Percentiles rank a stretch among this genome's conserved stretches.
Conservation (phyloP, 1,140 invertebrate genomes). For the Lanistes nyassanus region DNA sequence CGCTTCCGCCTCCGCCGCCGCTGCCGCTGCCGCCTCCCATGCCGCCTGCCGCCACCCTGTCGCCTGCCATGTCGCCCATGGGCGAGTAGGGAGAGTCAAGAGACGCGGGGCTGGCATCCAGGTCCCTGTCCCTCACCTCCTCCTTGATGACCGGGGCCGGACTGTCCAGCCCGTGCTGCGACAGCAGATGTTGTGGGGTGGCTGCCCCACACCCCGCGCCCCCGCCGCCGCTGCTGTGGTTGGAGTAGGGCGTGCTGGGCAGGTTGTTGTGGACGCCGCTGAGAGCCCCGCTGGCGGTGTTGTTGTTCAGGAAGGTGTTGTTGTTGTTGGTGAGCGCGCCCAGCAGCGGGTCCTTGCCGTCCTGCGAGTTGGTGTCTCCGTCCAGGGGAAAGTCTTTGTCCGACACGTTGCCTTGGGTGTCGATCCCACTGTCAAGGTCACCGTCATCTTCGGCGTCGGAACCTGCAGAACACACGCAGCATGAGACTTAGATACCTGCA, state of each 20-base stretch:
- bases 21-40: conserved; percentile 18
- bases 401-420: conserved; percentile 49
- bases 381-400: conserved; percentile 56
- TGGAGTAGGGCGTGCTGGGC: not conserved
- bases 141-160: conserved; percentile 44
- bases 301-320: conserved; percentile 40
- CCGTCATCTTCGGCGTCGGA: conserved; percentile 63
- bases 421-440: conserved; percentile 54
- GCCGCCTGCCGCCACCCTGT: conserved; percentile 21
- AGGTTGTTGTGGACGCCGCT: conserved; percentile 33
- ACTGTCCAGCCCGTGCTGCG: conserved; percentile 35
- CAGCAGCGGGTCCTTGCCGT: conserved; percentile 51
- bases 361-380: conserved; percentile 47
- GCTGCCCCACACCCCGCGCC: conserved; percentile 14
- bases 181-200: conserved; percentile 23
- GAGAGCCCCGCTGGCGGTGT: conserved; percentile 26
- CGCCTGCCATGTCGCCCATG: conserved; percentile 30
- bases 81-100: conserved; percentile 35
- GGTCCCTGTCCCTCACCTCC: conserved; percentile 34
- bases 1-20: conserved; percentile 12
- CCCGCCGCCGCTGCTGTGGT: conserved; percentile 19
- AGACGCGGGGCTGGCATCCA: conserved; percentile 39
- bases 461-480: conserved; percentile 33
- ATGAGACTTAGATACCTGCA: not conserved
- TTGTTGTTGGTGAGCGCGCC: conserved; percentile 41